Evolutionary conservation across 2,113 vertebrate species (phyloP).

Genomic region (Crotalus helleri): DNA sequence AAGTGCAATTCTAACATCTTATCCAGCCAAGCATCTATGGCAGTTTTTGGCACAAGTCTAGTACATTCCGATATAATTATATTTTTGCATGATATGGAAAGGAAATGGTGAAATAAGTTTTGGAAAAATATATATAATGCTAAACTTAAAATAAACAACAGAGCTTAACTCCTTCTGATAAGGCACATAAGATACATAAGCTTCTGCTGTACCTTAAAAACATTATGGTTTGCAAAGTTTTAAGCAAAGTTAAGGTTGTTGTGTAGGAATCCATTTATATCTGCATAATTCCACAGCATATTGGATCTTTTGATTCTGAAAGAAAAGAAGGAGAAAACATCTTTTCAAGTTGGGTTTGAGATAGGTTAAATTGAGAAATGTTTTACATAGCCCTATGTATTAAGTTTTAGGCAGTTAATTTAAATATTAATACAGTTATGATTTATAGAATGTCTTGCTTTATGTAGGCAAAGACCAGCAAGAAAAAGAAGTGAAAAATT

Average conservation of each 20-base stretch:
- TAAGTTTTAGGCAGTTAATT: constrained; percentile 9
- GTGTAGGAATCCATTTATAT: constrained; percentile 59
- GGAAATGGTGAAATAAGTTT: not conserved
- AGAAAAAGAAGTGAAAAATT: not conserved
- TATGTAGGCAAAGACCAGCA: not conserved
- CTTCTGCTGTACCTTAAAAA: constrained; percentile 54
- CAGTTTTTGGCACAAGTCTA: not conserved
- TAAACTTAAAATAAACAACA: constrained; percentile 35
- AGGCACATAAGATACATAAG: not conserved
- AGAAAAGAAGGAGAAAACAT: not conserved
- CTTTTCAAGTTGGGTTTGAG: constrained; percentile 40
- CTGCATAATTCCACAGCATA: constrained; percentile 51
- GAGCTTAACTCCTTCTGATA: not conserved
- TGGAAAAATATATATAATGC: not conserved
- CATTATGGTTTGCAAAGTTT: constrained; percentile 61
- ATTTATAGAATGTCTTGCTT: constrained; percentile 42
- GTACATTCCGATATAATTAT: not conserved
- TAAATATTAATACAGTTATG: constrained; percentile 21
- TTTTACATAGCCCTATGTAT: constrained; percentile 29
- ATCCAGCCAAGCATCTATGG: not conserved
- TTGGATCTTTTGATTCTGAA: constrained; percentile 42
- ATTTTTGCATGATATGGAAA: not conserved
- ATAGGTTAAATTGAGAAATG: constrained; percentile 52
- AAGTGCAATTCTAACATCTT: not conserved
- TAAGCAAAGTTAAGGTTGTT: constrained; percentile 46